phyloP scores from a whole-genome alignment of 2,888 invertebrate genomes.

The Venustoraphidia nigricollis region DNA sequence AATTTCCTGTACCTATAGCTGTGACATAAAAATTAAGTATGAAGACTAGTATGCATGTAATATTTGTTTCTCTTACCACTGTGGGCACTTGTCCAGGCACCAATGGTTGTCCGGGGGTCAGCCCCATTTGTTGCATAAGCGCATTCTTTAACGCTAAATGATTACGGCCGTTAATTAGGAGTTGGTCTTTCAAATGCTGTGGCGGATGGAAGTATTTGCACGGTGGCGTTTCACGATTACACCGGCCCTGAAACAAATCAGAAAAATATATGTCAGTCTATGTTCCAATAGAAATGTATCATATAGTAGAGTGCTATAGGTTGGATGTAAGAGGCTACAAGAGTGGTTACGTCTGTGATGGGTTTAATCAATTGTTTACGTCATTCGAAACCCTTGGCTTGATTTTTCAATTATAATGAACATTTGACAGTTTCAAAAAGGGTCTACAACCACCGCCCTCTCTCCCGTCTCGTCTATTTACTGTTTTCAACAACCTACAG shows the following conservation, averaged over 20 bases:
- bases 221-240: slow-evolving; percentile 99
- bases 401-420: too few relatives aligned
- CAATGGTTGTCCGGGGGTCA: slow-evolving; percentile 78
- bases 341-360: too few relatives aligned
- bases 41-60: slow-evolving; percentile 5
- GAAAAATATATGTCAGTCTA: background rate
- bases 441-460: too few relatives aligned
- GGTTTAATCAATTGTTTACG: too few relatives aligned
- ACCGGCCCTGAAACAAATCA: slow-evolving; percentile 74
- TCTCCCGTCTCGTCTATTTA: too few relatives aligned
- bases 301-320: too few relatives aligned
- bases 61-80: slow-evolving; percentile 55
- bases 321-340: too few relatives aligned
- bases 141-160: slow-evolving; percentile 98
- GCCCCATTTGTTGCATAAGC: slow-evolving; percentile 91
- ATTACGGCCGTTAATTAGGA: slow-evolving; percentile 98
- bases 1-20: background rate
- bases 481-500: too few relatives aligned
- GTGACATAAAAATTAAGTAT: slow-evolving; percentile 3
- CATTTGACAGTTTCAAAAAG: too few relatives aligned
- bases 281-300: slow-evolving; percentile 6
- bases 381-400: too few relatives aligned
- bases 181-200: slow-evolving; percentile 98
- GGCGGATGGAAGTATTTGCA: slow-evolving; percentile 99
- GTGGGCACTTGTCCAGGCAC: slow-evolving; percentile 86